Evolutionary conservation across 2,113 vertebrate genomes (phyloP).

Genomic region (human): GRCh38 chr5:108368001-108368500

Average conservation of each 20-base stretch:
- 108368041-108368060: background rate
- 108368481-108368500: background rate
- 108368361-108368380: background rate
- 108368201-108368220: background rate
- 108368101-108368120: background rate
- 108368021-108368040: background rate
- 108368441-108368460: background rate
- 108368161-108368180: background rate
- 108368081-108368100: background rate
- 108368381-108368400: background rate
- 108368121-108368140: background rate
- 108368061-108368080: conserved; percentile 1
- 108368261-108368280: background rate
- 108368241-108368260: background rate
- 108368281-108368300: background rate
- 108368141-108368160: background rate
- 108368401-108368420: background rate
- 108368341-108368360: background rate
- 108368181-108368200: background rate
- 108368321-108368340: background rate
- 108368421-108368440: background rate
- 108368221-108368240: background rate
- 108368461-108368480: background rate
- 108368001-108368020: background rate
- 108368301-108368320: background rate